phyloP scores from a whole-genome alignment of 2,113 vertebrate genomes.

The Pagrus major region DNA sequence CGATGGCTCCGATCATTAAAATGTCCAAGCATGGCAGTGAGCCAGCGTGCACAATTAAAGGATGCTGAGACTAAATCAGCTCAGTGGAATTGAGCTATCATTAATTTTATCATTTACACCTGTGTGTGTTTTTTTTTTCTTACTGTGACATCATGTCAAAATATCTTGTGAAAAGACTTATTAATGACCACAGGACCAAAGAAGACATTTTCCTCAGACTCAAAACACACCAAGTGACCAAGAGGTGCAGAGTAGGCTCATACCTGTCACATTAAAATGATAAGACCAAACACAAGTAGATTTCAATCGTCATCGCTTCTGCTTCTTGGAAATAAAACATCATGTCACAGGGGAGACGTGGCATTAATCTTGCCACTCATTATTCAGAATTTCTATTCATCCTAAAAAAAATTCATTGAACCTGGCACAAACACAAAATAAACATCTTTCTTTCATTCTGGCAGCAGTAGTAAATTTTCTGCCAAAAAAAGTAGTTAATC shows the following conservation, averaged over 20 bases:
- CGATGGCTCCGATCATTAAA: neutral
- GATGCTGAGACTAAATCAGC: neutral
- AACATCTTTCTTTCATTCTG: slow-evolving; percentile 64
- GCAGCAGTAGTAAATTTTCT: slow-evolving; percentile 41
- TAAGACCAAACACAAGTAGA: neutral
- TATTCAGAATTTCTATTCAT: slow-evolving; percentile 41
- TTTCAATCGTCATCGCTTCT: neutral
- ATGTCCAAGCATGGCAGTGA: neutral
- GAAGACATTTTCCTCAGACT: neutral
- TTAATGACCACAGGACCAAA: neutral
- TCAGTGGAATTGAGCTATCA: neutral
- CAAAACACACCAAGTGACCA: neutral
- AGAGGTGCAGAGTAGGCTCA: neutral
- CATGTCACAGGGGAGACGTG: neutral
- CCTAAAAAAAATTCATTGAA: slow-evolving; percentile 39
- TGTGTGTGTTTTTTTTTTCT: neutral
- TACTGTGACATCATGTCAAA: neutral
- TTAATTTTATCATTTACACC: neutral
- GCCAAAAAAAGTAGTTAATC: slow-evolving; percentile 52
- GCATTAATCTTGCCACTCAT: slow-evolving; percentile 33
- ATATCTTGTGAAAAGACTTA: neutral
- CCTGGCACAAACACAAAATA: slow-evolving; percentile 52
- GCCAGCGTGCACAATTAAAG: neutral
- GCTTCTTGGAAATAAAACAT: slow-evolving; percentile 19
- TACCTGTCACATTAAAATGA: neutral